A percentile compares a stretch with the other conserved stretches of the same genome.
Evolutionary conservation across 2,113 vertebrate genomes (phyloP).

Genomic region (Tachysurus vachellii): DNA sequence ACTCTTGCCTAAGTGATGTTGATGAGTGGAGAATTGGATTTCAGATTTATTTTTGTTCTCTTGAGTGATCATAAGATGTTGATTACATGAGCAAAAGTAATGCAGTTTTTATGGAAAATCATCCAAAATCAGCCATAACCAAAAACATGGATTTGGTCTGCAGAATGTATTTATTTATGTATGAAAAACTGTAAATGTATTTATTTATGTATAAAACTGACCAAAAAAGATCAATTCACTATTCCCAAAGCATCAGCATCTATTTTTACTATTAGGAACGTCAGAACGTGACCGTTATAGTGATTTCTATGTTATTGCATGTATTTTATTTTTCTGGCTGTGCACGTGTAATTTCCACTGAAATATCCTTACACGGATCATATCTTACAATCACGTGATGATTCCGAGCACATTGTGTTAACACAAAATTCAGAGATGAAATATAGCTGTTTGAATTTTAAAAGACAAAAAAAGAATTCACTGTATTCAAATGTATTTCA

Average conservation of each 20-base stretch:
- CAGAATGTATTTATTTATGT: not conserved
- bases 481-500: constrained; percentile 8
- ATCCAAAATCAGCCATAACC: not conserved
- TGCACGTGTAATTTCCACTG: not conserved
- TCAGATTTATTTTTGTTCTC: constrained; percentile 30
- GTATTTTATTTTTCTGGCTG: not conserved
- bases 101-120: not conserved
- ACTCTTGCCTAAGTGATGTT: constrained; percentile 30
- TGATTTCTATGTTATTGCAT: not conserved
- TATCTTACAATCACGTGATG: not conserved
- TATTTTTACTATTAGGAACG: not conserved
- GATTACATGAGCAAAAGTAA: not conserved
- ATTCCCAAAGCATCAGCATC: not conserved
- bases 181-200: not conserved
- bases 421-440: not conserved
- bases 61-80: not conserved
- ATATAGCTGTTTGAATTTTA: constrained; percentile 1
- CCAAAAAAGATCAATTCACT: not conserved
- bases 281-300: not conserved
- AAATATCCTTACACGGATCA: not conserved
- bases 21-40: constrained; percentile 39
- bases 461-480: constrained; percentile 18
- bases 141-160: not conserved
- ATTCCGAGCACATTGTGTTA: not conserved
- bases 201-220: not conserved